phyloP scores from a whole-genome alignment of 2,113 vertebrate species.

The Ciconia maguari region DNA sequence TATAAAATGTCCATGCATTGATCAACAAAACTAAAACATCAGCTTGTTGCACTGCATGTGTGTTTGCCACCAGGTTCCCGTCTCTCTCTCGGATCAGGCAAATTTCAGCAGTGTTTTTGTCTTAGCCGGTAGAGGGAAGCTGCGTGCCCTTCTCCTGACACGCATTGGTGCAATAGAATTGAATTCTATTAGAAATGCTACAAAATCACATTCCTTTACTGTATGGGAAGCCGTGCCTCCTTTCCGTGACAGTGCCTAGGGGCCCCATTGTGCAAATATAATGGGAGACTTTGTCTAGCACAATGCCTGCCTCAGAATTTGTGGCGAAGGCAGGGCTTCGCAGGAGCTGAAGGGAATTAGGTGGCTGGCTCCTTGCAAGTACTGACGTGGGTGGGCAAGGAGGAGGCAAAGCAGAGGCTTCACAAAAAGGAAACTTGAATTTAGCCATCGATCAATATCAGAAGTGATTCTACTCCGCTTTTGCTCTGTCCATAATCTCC shows the following conservation, averaged over 20 bases:
- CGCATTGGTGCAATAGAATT: rapidly evolving
- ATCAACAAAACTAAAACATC: background rate
- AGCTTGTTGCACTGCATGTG: background rate
- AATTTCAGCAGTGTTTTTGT: background rate
- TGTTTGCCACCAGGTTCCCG: background rate
- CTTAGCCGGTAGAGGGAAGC: background rate
- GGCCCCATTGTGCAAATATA: background rate
- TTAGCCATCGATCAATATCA: rapidly evolving
- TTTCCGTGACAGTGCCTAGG: background rate
- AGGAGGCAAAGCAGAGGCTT: background rate
- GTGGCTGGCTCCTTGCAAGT: background rate
- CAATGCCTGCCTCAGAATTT: rapidly evolving
- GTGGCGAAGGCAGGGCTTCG: background rate
- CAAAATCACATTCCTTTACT: background rate
- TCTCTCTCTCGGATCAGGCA: background rate
- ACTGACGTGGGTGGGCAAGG: background rate
- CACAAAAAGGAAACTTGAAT: background rate
- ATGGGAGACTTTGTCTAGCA: background rate
- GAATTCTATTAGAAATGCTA: background rate
- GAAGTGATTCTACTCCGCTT: background rate
- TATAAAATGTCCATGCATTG: rapidly evolving
- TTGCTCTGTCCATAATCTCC: background rate
- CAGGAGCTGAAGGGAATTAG: background rate
- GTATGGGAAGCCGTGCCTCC: rapidly evolving
- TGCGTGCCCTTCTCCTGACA: background rate